A percentile compares a stretch with the other conserved stretches of the same genome.
phyloP scores from a whole-genome alignment of 2,888 invertebrate species.

The Cantharis lateralis region DNA sequence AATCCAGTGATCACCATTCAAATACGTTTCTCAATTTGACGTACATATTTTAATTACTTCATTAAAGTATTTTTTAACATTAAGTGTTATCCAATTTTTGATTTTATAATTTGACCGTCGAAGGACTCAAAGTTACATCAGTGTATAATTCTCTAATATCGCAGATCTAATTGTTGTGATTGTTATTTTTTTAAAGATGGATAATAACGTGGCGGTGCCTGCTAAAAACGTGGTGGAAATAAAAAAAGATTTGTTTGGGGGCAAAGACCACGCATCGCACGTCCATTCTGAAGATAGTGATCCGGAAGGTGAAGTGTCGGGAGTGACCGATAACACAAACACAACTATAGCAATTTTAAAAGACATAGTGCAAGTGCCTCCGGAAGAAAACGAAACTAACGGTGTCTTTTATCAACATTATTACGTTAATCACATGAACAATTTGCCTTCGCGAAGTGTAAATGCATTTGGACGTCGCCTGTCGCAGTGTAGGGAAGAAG shows the following conservation, averaged over 20 bases:
- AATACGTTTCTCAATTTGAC: background rate
- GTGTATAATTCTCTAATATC: background rate
- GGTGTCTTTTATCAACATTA: slow-evolving; percentile 73
- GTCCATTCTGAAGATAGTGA: slow-evolving; percentile 59
- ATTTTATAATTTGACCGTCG: background rate
- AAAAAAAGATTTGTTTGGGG: slow-evolving; percentile 10
- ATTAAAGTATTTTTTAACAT: background rate
- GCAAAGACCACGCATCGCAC: slow-evolving; percentile 8
- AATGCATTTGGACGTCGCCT: slow-evolving; percentile 64
- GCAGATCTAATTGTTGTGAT: background rate
- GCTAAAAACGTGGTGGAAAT: slow-evolving; percentile 18
- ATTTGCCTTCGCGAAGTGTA: slow-evolving; percentile 66
- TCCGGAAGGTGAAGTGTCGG: slow-evolving; percentile 67
- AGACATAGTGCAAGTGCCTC: slow-evolving; percentile 66
- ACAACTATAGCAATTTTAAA: slow-evolving; percentile 70
- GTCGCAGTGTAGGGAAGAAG: slow-evolving; percentile 84
- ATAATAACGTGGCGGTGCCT: slow-evolving; percentile 37
- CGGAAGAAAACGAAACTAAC: slow-evolving; percentile 56
- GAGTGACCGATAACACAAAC: slow-evolving; percentile 72
- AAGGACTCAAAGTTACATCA: background rate
- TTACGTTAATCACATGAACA: slow-evolving; percentile 74
- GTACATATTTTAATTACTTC: background rate
- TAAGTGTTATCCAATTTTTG: background rate
- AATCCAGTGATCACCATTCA: background rate
- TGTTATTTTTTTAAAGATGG: slow-evolving; percentile 34